Base-by-base conservation (phyloP, 2,113 vertebrate species). In the Nothocercus julius region DNA sequence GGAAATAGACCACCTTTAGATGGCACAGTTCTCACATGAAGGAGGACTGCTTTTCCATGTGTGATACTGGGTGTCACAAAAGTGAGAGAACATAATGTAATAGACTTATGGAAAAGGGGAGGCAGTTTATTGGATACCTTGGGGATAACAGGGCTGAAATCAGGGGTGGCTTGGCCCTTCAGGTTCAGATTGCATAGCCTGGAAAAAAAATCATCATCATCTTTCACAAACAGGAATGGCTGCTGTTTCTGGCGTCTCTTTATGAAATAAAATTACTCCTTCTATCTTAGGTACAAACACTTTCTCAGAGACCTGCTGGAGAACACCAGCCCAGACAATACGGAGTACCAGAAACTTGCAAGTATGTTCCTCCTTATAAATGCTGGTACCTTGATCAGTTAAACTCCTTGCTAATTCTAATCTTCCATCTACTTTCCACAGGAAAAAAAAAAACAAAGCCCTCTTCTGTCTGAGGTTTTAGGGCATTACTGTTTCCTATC, bases 221-320 rank as follows among this genome's bases (percentile, higher is more conserved):
- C 68, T 16, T 75, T 72, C 36, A 10, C 8, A 51, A 64, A 40
- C 2, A 81, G 25, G 22, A 81, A 32, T 27, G 53, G 53, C 15
- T 73, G n/a, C 24, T 86, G 8, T 27, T 87, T 13, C 42, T 81
- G 64, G 11, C 72, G 17, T 16, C 14, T 56, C 25, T 54, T 36
- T 25, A 20, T 82, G 72, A 44, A 61, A 64, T 51, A 72, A 87
- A 68, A 8, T 17, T 87, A 8, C 66, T 75, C 11, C 69, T 67
- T 91, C 17, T 77, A 7, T 91, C 83, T 59, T 85, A 99, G 99
- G 97, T 99, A 99, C 83, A 98, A 98, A 54, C 97, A 98, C 95
- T 98, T 99, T 36, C 78, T 99, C 13, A 91, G 98, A 86, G 98
- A 98, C 89, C 91, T 99, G 97, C 94, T 98, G 63, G 98, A 99